Conservation (phyloP, 1,140 invertebrate genomes). For the Drosophila arawakana region DNA sequence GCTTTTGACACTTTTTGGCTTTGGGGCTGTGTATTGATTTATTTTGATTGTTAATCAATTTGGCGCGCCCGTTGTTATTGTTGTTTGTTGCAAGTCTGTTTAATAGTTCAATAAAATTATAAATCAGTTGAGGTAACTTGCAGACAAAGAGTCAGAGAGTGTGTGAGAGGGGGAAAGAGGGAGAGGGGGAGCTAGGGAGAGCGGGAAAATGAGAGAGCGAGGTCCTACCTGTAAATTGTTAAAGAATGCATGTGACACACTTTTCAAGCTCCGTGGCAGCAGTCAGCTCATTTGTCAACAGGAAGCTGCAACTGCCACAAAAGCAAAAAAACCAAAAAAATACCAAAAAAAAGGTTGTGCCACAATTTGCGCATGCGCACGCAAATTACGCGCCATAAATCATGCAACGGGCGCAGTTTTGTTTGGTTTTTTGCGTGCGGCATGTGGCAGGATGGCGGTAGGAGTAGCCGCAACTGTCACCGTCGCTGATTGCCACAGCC, state of each 20-base stretch:
- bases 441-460: slow-evolving; percentile 34
- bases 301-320: slow-evolving; percentile 58
- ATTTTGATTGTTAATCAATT: slow-evolving; percentile 82
- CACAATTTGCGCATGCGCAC: slow-evolving; percentile 79
- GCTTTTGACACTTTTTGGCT: slow-evolving; percentile 75
- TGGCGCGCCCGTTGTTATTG: slow-evolving; percentile 53
- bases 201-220: neutral
- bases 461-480: slow-evolving; percentile 77
- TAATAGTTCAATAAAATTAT: slow-evolving; percentile 81
- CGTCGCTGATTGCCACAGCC: slow-evolving; percentile 63
- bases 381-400: slow-evolving; percentile 82
- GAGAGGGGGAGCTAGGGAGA: neutral
- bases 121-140: slow-evolving; percentile 57
- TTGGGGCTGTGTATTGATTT: slow-evolving; percentile 76
- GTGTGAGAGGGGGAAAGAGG: neutral
- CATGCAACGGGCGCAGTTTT: slow-evolving; percentile 56
- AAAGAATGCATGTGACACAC: slow-evolving; percentile 75
- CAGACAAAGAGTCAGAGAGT: neutral
- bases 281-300: slow-evolving; percentile 72
- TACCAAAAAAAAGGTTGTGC: slow-evolving; percentile 64
- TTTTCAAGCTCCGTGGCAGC: slow-evolving; percentile 41
- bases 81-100: slow-evolving; percentile 31
- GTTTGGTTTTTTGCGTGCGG: slow-evolving; percentile 18
- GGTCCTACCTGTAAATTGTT: slow-evolving; percentile 3
- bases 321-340: slow-evolving; percentile 42